phyloP scores from a whole-genome alignment of 2,113 vertebrate species.

The Tupaia tana region DNA sequence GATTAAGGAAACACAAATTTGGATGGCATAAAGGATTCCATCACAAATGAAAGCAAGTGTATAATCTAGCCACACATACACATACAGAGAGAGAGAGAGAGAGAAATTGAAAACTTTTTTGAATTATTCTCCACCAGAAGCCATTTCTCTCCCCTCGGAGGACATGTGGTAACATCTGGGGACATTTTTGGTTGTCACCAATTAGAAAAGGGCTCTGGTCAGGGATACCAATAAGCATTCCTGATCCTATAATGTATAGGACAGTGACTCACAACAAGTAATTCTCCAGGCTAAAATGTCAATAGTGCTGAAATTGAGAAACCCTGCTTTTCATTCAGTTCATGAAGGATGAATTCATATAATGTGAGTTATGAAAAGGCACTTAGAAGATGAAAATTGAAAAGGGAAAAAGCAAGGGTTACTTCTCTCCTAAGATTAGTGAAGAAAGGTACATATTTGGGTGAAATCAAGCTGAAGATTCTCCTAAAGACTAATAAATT shows the following conservation, averaged over 20 bases:
- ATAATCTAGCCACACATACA: background rate
- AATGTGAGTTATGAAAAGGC: background rate
- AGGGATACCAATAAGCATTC: background rate
- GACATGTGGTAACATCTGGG: background rate
- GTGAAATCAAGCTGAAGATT: background rate
- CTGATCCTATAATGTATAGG: background rate
- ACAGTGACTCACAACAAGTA: background rate
- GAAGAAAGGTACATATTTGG: slow-evolving; percentile 8
- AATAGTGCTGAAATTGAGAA: background rate
- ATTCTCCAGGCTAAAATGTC: background rate
- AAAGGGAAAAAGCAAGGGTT: background rate
- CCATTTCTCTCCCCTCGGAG: background rate
- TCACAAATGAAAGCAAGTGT: background rate
- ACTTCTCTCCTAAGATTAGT: slow-evolving; percentile 11
- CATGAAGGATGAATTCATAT: background rate
- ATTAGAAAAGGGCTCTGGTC: background rate
- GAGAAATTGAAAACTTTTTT: background rate
- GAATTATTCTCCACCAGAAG: background rate
- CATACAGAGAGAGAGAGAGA: background rate
- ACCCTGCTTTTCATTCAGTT: background rate
- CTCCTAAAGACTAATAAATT: background rate
- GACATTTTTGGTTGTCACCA: background rate
- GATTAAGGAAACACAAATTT: background rate
- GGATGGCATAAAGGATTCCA: background rate
- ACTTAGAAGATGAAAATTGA: background rate